These are phyloP conservation scores for Eupithecia dodoneata DNA, from an alignment of 2,888 invertebrate species.

Conservation along the genomic window DNA sequence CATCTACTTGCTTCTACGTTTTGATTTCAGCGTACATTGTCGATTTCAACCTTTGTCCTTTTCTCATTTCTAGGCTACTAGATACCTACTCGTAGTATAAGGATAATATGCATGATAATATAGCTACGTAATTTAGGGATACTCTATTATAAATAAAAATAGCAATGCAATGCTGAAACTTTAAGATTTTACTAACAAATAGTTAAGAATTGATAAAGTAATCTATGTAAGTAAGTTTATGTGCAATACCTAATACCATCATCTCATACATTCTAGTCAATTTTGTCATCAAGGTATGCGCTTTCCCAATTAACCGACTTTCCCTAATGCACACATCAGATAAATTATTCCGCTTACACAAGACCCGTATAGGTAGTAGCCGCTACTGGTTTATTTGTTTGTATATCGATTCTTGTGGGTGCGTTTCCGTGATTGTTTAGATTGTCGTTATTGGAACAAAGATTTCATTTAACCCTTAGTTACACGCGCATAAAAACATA, in stretches of 20 bases:
- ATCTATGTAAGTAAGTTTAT: conserved; percentile 2
- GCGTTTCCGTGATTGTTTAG: conserved; percentile 6
- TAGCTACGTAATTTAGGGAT: not conserved
- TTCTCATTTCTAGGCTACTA: not conserved
- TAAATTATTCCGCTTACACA: conserved; percentile 66
- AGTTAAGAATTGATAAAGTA: not conserved
- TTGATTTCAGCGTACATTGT: not conserved
- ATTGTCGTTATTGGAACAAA: conserved; percentile 11
- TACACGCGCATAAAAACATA: too few species aligned
- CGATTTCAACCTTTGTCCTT: not conserved
- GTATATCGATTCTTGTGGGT: conserved; percentile 43
- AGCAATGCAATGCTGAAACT: not conserved
- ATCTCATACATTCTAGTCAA: conserved; percentile 38
- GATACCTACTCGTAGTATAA: too few species aligned
- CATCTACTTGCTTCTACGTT: too few species aligned
- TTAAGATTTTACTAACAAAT: not conserved
- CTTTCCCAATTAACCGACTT: conserved; percentile 65
- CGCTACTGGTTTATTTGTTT: conserved; percentile 65
- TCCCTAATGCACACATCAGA: conserved; percentile 55
- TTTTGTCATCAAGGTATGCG: conserved; percentile 54
- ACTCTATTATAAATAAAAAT: not conserved
- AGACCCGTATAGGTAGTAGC: conserved; percentile 52
- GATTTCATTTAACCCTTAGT: conserved; percentile 20
- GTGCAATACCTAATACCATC: conserved; percentile 5
- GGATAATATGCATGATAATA: too few species aligned